Percentiles rank a stretch among this genome's conserved stretches.
Evolutionary conservation across 2,888 invertebrate genomes (phyloP).

Genomic region (Willowsia nigromaculata): DNA sequence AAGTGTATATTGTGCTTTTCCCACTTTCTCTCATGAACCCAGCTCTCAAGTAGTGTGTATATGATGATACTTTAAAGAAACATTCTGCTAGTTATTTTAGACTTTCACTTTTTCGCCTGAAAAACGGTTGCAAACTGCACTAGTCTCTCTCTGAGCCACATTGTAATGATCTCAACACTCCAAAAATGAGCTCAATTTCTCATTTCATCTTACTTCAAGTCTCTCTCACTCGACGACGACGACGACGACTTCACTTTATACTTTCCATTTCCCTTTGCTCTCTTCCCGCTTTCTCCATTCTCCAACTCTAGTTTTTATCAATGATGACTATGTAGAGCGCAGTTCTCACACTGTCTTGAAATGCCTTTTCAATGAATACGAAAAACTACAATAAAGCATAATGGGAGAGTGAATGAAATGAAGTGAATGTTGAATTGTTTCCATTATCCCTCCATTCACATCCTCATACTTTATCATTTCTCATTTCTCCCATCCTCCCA

Average conservation of each 20-base stretch:
- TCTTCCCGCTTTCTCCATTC: neutral
- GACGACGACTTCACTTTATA: neutral
- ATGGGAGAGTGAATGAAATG: neutral
- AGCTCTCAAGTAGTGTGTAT: neutral
- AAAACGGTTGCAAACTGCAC: neutral
- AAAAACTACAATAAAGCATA: neutral
- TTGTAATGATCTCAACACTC: conserved; percentile 17
- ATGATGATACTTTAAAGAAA: neutral
- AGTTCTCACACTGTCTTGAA: too few species aligned
- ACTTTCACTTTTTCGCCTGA: neutral
- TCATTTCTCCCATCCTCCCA: neutral
- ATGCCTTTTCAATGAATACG: neutral
- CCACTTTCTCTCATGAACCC: neutral
- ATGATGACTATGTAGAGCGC: too few species aligned
- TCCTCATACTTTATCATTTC: neutral
- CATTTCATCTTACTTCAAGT: conserved; percentile 26
- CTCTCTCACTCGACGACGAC: neutral
- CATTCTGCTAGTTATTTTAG: neutral
- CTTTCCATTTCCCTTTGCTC: neutral
- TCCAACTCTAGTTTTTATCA: too few species aligned
- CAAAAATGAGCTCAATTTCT: conserved; percentile 52
- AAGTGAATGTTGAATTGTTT: conserved; percentile 20
- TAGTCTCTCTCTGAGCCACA: neutral
- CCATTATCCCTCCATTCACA: conserved; percentile 12
- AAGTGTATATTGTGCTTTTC: neutral